Evolutionary conservation across 2,888 invertebrate genomes (phyloP).

Genomic region (Rhagonycha fulva): DNA sequence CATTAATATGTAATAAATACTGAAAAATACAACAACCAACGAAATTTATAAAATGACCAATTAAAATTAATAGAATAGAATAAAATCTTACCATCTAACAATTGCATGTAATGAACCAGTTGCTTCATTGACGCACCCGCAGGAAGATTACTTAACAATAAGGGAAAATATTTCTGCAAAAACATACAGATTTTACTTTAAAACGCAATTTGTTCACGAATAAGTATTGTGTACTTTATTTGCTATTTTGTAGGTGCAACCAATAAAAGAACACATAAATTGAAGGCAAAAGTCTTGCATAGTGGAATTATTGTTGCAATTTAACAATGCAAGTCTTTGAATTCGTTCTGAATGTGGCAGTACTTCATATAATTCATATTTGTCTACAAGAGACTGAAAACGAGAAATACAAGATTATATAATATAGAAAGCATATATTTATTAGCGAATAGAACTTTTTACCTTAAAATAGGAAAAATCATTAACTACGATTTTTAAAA

Average conservation of each 20-base stretch:
- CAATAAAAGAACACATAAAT: background rate
- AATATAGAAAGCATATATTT: too few species aligned
- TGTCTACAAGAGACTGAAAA: background rate
- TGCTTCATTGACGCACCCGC: conserved; percentile 1
- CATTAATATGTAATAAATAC: too few species aligned
- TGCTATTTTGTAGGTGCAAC: background rate
- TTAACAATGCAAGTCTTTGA: background rate
- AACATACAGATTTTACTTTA: background rate
- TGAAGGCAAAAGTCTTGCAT: background rate
- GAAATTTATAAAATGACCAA: too few species aligned
- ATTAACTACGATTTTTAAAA: background rate
- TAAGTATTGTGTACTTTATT: background rate
- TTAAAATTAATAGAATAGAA: too few species aligned
- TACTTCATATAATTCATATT: background rate
- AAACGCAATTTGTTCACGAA: background rate
- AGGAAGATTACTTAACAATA: background rate
- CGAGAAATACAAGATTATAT: background rate
- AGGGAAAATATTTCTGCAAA: conserved; percentile 7
- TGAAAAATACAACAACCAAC: too few species aligned
- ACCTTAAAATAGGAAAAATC: background rate
- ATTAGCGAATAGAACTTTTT: too few species aligned
- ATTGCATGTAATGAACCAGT: background rate
- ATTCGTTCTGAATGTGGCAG: background rate
- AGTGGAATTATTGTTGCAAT: background rate
- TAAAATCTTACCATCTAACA: background rate